phyloP scores from a whole-genome alignment of 2,113 vertebrate genomes.

The Leptosomus discolor region DNA sequence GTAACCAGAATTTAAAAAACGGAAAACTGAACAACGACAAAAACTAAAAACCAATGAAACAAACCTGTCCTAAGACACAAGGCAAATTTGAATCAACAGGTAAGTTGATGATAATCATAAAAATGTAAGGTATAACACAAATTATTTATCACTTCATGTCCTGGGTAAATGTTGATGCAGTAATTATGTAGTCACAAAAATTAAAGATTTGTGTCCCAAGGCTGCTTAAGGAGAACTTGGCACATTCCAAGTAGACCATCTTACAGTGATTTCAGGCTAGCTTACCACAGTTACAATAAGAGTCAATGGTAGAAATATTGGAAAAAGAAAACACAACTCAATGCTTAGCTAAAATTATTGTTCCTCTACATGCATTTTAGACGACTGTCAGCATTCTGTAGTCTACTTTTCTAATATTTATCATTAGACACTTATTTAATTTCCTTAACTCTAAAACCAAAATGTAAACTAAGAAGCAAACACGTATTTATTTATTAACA shows the following conservation, averaged over 20 bases:
- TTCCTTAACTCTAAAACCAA: background rate
- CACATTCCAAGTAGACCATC: background rate
- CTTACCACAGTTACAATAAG: background rate
- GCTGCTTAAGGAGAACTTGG: background rate
- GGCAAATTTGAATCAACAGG: background rate
- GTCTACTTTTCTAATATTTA: background rate
- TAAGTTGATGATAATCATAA: background rate
- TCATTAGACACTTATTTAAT: background rate
- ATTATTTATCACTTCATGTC: background rate
- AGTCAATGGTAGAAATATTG: background rate
- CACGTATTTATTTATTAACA: background rate
- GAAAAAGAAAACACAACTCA: background rate
- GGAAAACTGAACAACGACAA: background rate
- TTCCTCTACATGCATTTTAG: background rate
- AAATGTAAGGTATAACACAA: background rate
- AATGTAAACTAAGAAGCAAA: background rate
- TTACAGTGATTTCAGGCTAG: background rate
- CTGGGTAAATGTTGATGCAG: background rate
- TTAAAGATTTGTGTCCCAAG: background rate
- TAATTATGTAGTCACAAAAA: rapidly evolving
- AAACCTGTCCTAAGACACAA: background rate
- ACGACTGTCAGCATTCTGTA: background rate
- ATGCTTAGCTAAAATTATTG: background rate
- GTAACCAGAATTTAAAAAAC: background rate
- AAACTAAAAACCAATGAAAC: background rate